Base-by-base conservation (phyloP, 2,113 vertebrate genomes). In the Agapornis roseicollis region DNA sequence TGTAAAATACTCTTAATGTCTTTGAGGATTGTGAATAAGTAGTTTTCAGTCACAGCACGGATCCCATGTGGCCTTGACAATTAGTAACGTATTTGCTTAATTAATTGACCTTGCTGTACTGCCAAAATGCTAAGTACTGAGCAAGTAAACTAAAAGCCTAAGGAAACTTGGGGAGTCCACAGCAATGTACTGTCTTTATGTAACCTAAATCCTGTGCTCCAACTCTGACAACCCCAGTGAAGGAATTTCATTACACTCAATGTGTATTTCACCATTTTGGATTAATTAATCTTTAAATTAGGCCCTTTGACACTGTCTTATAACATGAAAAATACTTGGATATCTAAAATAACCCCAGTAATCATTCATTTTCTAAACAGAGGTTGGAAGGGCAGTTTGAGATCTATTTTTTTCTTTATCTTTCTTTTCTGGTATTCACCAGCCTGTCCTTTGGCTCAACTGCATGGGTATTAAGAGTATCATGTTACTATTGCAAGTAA, bases 401-500 rank as follows among this genome's bases (percentile, higher is more conserved):
- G 18, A 65, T 61, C 16, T 6, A 33, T n/a, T 91, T 94, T 91
- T 93, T 56, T 39, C 42, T 69, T 91, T 72, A 88, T 69, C 49
- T 78, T 44, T 8, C 27, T 88, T 85, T 69, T 77, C 85, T 90
- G 80, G 44, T 68, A 89, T 91, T 81, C 78, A 71, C 81, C 86
- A 87, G 61, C 9, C 81, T 94, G 69, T 28, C 37, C 91, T 94
- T 89, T 85, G 80, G 93, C 66, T 92, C 94, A 93, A 64, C 86
- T 71, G 31, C 41, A 37, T 9, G 49, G 44, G 29, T 58, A 77
- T 53, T 93, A 83, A 77, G n/a, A 92, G 44, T 60, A 74, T 86
- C 18, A 0, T 28, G 44, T 84, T 77, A 84, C 52, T 28, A 71
- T 24, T 79, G 47, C 44, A 93, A 94, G 84, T 35, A 94, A 91